These are phyloP conservation scores for Spinus olivaceus DNA, from an alignment of 2,797 vertebrate genomes.

Conservation along the genomic window DNA sequence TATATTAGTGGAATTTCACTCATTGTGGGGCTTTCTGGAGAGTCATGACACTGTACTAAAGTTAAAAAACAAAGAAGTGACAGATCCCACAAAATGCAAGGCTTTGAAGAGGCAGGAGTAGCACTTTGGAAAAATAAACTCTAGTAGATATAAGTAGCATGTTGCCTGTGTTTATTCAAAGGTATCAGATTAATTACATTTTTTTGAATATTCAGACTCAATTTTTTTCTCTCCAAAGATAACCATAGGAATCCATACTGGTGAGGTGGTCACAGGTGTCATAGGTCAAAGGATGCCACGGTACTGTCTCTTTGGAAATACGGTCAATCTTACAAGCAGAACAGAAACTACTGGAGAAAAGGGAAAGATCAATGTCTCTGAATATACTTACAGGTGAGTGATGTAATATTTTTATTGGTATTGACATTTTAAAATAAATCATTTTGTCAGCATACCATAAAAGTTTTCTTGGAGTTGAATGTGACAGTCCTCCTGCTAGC, in stretches of 20 bases:
- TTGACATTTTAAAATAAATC: not conserved
- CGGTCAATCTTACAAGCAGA: slow-evolving; percentile 97
- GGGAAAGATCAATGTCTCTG: slow-evolving; percentile 94
- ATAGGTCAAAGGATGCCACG: slow-evolving; percentile 98
- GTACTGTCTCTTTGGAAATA: slow-evolving; percentile 98
- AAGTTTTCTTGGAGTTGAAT: not conserved
- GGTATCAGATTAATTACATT: not conserved
- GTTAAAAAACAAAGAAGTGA: not conserved
- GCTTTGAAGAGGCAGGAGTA: not conserved
- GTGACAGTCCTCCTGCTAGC: not conserved
- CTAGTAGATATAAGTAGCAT: not conserved
- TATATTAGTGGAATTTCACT: not conserved
- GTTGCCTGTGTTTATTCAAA: not conserved
- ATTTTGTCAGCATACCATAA: not conserved
- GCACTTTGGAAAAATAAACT: not conserved
- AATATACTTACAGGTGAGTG: slow-evolving; percentile 92
- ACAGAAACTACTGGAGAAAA: slow-evolving; percentile 98
- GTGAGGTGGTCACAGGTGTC: slow-evolving; percentile 98
- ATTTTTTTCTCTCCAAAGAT: slow-evolving; percentile 80
- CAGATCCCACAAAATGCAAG: not conserved
- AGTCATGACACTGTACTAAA: not conserved
- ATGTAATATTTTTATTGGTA: not conserved
- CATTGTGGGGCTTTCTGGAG: not conserved
- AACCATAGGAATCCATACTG: slow-evolving; percentile 97
- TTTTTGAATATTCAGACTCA: not conserved